Evolutionary conservation across 2,888 invertebrate genomes (phyloP).

Genomic region (Pheosia gnoma): DNA sequence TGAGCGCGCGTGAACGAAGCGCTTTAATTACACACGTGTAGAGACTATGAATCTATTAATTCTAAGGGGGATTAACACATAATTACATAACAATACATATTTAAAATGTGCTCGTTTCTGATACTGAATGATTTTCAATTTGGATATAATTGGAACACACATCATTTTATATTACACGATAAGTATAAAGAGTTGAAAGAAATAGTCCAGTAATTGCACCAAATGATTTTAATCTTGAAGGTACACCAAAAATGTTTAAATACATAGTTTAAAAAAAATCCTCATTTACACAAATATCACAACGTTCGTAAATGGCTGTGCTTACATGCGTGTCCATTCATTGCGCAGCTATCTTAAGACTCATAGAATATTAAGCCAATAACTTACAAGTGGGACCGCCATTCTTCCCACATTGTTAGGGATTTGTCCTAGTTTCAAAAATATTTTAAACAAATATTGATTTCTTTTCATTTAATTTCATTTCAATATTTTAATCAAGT

Average conservation of each 20-base stretch:
- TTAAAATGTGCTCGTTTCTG: background rate
- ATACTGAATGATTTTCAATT: no score
- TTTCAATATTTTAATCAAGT: no score
- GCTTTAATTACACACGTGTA: constrained; percentile 6
- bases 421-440: background rate
- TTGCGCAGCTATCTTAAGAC: constrained; percentile 30
- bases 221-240: background rate
- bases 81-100: background rate
- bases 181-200: no score
- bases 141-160: no score
- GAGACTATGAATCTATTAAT: background rate
- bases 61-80: background rate
- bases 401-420: background rate
- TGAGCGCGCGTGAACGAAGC: background rate
- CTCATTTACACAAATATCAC: no score
- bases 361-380: constrained; percentile 33
- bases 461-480: no score
- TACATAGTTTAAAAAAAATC: no score
- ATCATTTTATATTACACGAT: no score
- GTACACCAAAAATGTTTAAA: background rate
- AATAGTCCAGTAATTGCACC: no score
- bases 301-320: background rate
- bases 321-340: constrained; percentile 27
- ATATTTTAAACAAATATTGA: background rate
- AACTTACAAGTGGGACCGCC: constrained; percentile 15